Percentiles rank a stretch among this genome's conserved stretches.
These are phyloP conservation scores for Hyles lineata DNA, from an alignment of 2,888 invertebrate genomes.

Conservation along the genomic window DNA sequence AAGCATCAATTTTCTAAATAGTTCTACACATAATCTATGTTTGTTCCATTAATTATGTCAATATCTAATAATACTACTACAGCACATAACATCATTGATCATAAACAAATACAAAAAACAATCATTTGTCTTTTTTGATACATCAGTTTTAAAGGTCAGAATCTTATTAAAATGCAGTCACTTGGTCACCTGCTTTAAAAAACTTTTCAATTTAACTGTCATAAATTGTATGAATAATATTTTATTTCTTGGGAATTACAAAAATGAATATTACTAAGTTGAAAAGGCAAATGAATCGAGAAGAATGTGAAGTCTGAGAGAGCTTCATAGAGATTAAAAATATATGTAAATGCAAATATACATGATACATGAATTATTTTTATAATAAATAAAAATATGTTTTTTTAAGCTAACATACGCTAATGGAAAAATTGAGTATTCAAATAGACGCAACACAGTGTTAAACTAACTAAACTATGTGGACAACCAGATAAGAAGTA, in stretches of 20 bases:
- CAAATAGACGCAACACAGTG: constrained; percentile 7
- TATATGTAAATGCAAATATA: constrained; percentile 24
- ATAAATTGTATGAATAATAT: too few relatives aligned
- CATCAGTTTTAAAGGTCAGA: background rate
- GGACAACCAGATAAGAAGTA: constrained; percentile 20
- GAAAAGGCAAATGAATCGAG: background rate
- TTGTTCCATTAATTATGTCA: background rate
- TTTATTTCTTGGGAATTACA: too few relatives aligned
- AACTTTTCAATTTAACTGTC: too few relatives aligned
- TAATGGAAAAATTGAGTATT: constrained; percentile 25
- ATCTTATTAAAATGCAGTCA: background rate
- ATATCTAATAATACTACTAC: background rate
- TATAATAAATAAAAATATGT: constrained; percentile 18
- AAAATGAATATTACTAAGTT: too few relatives aligned
- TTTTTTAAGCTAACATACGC: background rate
- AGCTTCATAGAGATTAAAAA: constrained; percentile 37
- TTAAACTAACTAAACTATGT: constrained; percentile 14
- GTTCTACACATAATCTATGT: background rate
- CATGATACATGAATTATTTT: constrained; percentile 7
- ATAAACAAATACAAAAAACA: background rate
- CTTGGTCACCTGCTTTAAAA: background rate
- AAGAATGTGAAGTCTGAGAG: constrained; percentile 34
- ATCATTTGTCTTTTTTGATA: background rate
- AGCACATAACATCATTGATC: background rate
- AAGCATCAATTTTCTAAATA: background rate